Evolutionary conservation across 2,888 invertebrate species (phyloP).

Genomic region (Melitaea athalia): DNA sequence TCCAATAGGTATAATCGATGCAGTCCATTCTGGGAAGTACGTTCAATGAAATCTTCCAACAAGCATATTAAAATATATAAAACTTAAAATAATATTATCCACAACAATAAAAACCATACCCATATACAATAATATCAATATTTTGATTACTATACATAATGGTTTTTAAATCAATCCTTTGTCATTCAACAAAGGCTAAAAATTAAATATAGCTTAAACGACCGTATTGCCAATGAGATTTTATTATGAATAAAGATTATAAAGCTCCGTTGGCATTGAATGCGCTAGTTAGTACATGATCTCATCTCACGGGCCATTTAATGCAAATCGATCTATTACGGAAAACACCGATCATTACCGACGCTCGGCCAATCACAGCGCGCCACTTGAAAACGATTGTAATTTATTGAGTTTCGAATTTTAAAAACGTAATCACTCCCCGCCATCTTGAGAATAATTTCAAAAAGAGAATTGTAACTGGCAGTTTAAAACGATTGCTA

Average conservation of each 20-base stretch:
- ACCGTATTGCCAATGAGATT: not conserved
- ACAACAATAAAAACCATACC: not conserved
- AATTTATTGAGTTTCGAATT: slow-evolving; percentile 76
- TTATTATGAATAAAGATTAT: slow-evolving; percentile 3
- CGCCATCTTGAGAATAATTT: slow-evolving; percentile 72
- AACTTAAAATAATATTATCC: not conserved
- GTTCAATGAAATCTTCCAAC: no score
- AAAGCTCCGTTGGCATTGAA: slow-evolving; percentile 49
- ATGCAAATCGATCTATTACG: slow-evolving; percentile 78
- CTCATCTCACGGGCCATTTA: slow-evolving; percentile 78
- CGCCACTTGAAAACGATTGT: slow-evolving; percentile 49
- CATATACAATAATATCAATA: not conserved
- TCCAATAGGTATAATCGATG: no score
- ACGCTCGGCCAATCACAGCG: slow-evolving; percentile 61
- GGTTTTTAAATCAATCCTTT: not conserved
- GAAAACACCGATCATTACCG: slow-evolving; percentile 64
- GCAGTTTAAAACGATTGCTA: slow-evolving; percentile 17
- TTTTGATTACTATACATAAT: slow-evolving; percentile 5
- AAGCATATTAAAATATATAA: not conserved
- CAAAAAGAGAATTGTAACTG: slow-evolving; percentile 51
- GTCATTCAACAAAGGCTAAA: not conserved
- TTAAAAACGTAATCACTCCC: slow-evolving; percentile 59
- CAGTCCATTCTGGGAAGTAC: no score
- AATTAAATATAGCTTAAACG: slow-evolving; percentile 2
- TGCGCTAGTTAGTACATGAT: slow-evolving; percentile 63